Evolutionary conservation across 2,113 vertebrate species (phyloP), one percentile per base, ranked within the genome.

Genomic region (Cololabis saira): DNA sequence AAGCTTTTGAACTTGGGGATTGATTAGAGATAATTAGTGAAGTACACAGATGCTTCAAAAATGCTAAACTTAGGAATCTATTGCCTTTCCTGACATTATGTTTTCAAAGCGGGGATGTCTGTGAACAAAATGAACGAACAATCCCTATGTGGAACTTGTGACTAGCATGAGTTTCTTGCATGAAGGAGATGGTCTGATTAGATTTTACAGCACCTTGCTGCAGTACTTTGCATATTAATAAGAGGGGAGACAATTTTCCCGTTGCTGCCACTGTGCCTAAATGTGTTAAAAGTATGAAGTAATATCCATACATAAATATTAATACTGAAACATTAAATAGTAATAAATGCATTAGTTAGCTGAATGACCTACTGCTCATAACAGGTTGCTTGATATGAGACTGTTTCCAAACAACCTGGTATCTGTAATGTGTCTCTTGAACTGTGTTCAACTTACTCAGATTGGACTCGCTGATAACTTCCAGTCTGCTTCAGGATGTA

Each of bases 181-280:
- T 11, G 12, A 51, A 74, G n/a, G 48, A 71, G 70, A 52, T 15
- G 71, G 48, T 75, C 64, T 75, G 81, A 87, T 87, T 87, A 76
- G 72, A 80, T 85, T 76, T 66, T 74, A 50, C 57, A 68, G 50
- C 73, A 83, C 74, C 80, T 84, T 67, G 58, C 78, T 86, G 84
- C 71, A 86, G 81, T 71, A 74, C 58, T 82, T 88, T 83, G 69
- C 84, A 88, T 88, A 59, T 76, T 82, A 85, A 88, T 87, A 51
- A 76, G 53, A 30, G 45, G 45, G 19, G 69, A 85, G 74, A 71
- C 54, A 14, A 78, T 89, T 84, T 80, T 76, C 62, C 61, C 11
- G 19, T 17, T 24, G 43, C 66, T 58, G 33, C 43, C 58, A 16
- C 37, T 15, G 63, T 17, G 57, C 67, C 54, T 40, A 58, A 57